Percentiles rank a stretch among this genome's conserved stretches.
phyloP scores from a whole-genome alignment of 2,113 vertebrate species.

The Hiodon tergisus region DNA sequence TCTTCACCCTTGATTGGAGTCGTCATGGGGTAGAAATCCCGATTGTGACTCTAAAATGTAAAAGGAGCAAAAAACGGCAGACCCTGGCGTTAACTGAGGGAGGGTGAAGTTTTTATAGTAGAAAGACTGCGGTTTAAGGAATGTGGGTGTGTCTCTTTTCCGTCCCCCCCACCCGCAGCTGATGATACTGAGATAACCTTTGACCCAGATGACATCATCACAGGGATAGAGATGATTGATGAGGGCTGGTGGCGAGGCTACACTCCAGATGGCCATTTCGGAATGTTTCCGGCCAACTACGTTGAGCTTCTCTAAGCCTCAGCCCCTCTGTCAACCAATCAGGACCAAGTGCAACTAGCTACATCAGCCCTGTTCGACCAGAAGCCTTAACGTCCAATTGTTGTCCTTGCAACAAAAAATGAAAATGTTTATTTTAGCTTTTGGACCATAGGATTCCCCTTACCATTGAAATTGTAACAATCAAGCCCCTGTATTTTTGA shows the following conservation, averaged over 20 bases:
- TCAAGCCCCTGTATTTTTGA: too few species aligned
- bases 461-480: too few species aligned
- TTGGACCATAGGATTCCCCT: too few species aligned
- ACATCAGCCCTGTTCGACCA: not conserved
- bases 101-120: not conserved
- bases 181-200: slow-evolving; percentile 88
- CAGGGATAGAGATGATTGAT: slow-evolving; percentile 81
- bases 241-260: slow-evolving; percentile 91
- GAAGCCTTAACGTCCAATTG: too few species aligned
- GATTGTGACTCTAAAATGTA: too few species aligned
- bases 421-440: too few species aligned
- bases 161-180: slow-evolving; percentile 46
- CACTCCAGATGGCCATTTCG: slow-evolving; percentile 70
- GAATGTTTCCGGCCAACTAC: slow-evolving; percentile 91
- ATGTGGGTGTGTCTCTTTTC: not conserved
- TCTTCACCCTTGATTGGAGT: too few species aligned
- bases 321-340: not conserved
- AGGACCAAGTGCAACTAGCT: not conserved
- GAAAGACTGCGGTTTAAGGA: too few species aligned
- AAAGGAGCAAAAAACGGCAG: not conserved
- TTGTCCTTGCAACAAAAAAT: too few species aligned
- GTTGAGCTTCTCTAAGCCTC: slow-evolving; percentile 64
- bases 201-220: slow-evolving; percentile 85
- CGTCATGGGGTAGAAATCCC: too few species aligned
- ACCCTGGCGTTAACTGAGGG: not conserved